Percentiles rank a stretch among this genome's conserved stretches.
Conservation (phyloP, 2,113 vertebrate species). For the Microtus richardsoni region DNA sequence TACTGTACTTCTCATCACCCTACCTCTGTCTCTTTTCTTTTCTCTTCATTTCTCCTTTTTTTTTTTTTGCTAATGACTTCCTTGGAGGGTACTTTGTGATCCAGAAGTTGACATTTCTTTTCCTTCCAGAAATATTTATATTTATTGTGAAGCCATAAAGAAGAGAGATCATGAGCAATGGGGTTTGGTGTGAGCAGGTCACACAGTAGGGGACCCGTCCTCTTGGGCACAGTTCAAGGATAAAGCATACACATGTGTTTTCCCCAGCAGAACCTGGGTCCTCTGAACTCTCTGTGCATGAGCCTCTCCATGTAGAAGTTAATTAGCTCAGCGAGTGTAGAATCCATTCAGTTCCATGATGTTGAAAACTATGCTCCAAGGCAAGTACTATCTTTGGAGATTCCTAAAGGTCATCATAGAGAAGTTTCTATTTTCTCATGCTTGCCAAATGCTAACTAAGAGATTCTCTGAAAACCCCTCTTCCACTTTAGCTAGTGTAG, state of each 20-base stretch:
- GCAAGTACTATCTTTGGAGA: neutral
- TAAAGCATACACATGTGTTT: neutral
- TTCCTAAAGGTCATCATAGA: too few relatives aligned
- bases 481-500: neutral
- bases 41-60: too few relatives aligned
- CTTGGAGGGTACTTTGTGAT: neutral
- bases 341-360: neutral
- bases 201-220: neutral
- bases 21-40: neutral
- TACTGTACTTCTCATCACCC: neutral
- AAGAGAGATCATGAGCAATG: neutral
- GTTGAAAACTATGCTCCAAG: neutral
- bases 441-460: neutral
- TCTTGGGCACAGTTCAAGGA: neutral
- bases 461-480: neutral
- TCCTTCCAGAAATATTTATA: neutral
- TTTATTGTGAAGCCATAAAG: neutral
- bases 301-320: neutral
- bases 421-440: too few relatives aligned
- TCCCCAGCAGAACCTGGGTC: neutral
- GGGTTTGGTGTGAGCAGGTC: neutral
- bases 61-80: neutral
- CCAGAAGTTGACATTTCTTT: neutral
- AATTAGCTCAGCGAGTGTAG: neutral
- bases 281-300: neutral